Base-by-base conservation (phyloP, 2,797 vertebrate genomes). In the Babyrousa celebensis region DNA sequence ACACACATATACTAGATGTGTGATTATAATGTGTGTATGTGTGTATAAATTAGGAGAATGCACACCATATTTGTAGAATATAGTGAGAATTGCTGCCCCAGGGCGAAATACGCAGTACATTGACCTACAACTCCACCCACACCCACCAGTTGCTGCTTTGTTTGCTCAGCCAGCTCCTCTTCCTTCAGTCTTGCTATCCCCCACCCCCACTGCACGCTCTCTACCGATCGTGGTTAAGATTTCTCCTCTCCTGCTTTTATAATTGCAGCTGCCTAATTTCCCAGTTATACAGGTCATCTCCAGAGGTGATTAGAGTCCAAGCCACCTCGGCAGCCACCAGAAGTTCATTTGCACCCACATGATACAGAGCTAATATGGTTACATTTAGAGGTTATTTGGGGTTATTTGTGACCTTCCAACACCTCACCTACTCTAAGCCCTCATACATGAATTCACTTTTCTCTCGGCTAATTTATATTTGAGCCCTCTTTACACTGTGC, bases 381-480 rank as follows among this genome's bases (percentile, higher is more conserved):
- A 68, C 23, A 12, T 78, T 72, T 67, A 56, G 27, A 56, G 48
- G 54, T 94, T 68, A 62, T 40, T 77, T 78, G 80, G 43, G 25
- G 82, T 94, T 77, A 71, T 54, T 56, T 65, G 1, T 74, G 43
- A 87, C 25, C 10, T 78, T 92, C 7, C 16, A n/a, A 89, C 4
- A 52, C 29, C 27, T 86, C 89, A 20, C 12, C 32, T 36, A 78
- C n/a, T 60, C 21, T 20, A 75, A 36, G 65, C 27, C n/a, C 14
- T 5, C 52, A 58, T 25, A 48, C 29, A 40, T 6, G 78, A 77
- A 72, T 32, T 77, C 23, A 56, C 12, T 32, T 85, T 85, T 63
- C 40, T 92, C 91, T 92, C 8, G 27, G 12, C 40, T 95, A 88
- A 85, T 60, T 91, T 54, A 10, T 89, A 52, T 89, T 62, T 95